A percentile compares a stretch with the other conserved stretches of the same genome.
Conservation (phyloP, 1,140 invertebrate genomes). For the Drosophila neocordata region DNA sequence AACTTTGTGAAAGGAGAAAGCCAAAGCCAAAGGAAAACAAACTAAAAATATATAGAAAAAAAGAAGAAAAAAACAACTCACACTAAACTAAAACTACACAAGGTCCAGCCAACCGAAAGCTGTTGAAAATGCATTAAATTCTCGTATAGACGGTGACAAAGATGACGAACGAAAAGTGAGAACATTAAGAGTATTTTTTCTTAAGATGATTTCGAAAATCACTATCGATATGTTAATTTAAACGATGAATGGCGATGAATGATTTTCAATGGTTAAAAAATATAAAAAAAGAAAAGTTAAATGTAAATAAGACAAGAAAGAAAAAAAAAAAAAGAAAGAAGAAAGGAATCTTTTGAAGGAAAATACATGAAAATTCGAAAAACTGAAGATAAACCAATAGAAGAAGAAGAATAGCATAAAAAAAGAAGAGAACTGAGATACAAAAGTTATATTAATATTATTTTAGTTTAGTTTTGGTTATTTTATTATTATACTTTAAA, state of each 20-base stretch:
- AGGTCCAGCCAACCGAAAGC: slow-evolving; percentile 43
- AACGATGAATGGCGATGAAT: neutral
- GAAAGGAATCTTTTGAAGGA: no score
- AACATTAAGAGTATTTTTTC: neutral
- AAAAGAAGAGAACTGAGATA: no score
- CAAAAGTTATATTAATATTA: no score
- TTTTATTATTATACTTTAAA: no score
- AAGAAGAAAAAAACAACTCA: neutral
- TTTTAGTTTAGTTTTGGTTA: no score
- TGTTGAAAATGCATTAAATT: slow-evolving; percentile 56
- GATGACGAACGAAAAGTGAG: neutral
- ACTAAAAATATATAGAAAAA: neutral
- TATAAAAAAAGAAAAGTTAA: neutral
- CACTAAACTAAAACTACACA: slow-evolving; percentile 26
- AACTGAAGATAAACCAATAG: no score
- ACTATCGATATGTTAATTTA: slow-evolving; percentile 6
- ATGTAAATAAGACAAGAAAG: no score
- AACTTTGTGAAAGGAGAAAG: slow-evolving; percentile 36
- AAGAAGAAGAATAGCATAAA: no score
- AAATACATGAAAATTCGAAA: no score
- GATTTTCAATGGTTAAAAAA: neutral
- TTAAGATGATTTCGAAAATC: no score
- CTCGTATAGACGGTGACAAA: neutral
- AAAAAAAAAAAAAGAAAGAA: no score
- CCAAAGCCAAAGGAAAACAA: neutral